Base-by-base conservation (phyloP, 2,888 invertebrate species). In the Diploptera punctata region DNA sequence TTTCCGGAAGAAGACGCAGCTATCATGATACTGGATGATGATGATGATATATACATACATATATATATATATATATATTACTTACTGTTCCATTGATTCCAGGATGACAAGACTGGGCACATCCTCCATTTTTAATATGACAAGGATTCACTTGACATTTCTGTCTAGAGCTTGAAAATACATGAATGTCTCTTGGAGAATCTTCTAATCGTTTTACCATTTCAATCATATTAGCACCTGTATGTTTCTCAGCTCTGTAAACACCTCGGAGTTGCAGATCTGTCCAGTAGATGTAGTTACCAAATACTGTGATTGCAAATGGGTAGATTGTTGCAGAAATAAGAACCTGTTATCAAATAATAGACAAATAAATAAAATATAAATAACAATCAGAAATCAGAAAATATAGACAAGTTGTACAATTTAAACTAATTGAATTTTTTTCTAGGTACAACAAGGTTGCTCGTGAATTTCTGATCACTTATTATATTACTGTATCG, bases 161-260 rank as follows among this genome's bases (percentile, higher is more conserved):
- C 80, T 98, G 97, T 38, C 95, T 86, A 19, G 87, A 88, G 0
- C 87, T 83, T 13, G 96, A 93, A 81, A 90, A 98, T 0, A 98
- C 91, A 78, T 96, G 94, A 72, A 98, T 93, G 79, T 97, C 98
- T 72, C 97, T 87, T 0, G 98, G 98, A 0, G 96, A 94, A 78
- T 97, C 95, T 77, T 97, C 96, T 31, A 99, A 84, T 1, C 98
- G 89, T 79, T 97, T 94, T 0, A 97, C 96, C 88, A 99, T 93
- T 81, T 96, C 96, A 1, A 95, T 88, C 90, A 97, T 95, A 79
- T 95, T 94, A 2, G 94, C 94, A 0, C 99, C 98, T 0, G 98
- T 98, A 79, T 97, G 94, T 81, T 99, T 99, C 80, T 99, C 98
- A 0, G 98, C 98, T 54, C 98, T 87, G 81, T 98, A 99, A 0